Evolutionary conservation across 2,888 invertebrate species (phyloP), one percentile per base, ranked within the genome.

Genomic region (Papilio gigon): DNA sequence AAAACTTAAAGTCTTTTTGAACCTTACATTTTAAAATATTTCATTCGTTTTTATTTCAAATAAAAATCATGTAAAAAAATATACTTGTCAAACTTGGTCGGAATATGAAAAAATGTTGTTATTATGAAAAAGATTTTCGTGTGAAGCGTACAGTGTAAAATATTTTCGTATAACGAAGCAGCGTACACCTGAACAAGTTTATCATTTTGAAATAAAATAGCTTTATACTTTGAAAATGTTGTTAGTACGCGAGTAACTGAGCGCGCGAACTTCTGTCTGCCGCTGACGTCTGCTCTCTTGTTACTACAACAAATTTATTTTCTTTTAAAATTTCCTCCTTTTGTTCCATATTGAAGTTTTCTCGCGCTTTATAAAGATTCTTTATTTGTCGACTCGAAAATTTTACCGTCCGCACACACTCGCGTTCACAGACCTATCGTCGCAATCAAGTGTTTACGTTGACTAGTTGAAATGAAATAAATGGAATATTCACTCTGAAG

Each of bases 231-330:
- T 60, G 35, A 64, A 68, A 68, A 68, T 59, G 59, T 68, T 68
- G 64, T 50, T 64, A 68, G 64, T 22, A 47, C 25, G 25, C 30
- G 37, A 40, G 64, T 40, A 64, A 68, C 58, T 64, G 64, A 64
- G 50, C 64, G 63, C 66, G 66, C 68, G 70, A 72, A 73, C 75
- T 79, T 75, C 74, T 73, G 70, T 75, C 74, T 83, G 83, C 73
- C 76, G 68, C 73, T 81, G 85, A 84, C 85, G 77, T 81, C 74
- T 73, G 75, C 75, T 81, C 77, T 79, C 75, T 80, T 80, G 83
- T 82, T 76, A 71, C 76, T 67, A 73, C 67, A 68, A 73, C 76
- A 74, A 74, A 74, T 80, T 81, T 82, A 80, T 83, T 84, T 84
- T 80, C 80, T 79, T 81, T 80, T 76, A 79, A 79, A 80, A 77